phyloP scores from a whole-genome alignment of 2,888 invertebrate species.

The Cheilosia soror region DNA sequence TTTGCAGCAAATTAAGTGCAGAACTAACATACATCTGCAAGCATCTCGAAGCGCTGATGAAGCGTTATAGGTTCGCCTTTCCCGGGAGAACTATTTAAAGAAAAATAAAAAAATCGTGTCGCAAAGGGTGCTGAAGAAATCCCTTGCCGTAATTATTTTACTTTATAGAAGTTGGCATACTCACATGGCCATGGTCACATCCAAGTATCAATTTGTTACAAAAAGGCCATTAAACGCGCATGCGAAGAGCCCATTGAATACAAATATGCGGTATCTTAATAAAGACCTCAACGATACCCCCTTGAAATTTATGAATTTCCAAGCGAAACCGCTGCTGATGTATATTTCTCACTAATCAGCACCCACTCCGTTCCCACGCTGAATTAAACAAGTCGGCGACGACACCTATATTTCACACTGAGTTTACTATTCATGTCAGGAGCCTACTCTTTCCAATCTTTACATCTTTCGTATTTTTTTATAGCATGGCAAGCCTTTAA shows the following conservation, averaged over 20 bases:
- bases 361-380: constrained; percentile 42
- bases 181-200: too few species aligned
- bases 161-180: too few species aligned
- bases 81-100: too few species aligned
- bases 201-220: neutral
- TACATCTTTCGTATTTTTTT: constrained; percentile 17
- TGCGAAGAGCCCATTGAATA: constrained; percentile 26
- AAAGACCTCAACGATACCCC: constrained; percentile 6
- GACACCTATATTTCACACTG: constrained; percentile 50
- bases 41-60: too few species aligned
- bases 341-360: constrained; percentile 45
- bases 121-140: too few species aligned
- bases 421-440: constrained; percentile 55
- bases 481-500: constrained; percentile 21
- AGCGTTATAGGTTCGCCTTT: too few species aligned
- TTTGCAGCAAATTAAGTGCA: too few species aligned
- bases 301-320: constrained; percentile 36
- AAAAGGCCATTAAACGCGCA: constrained; percentile 2
- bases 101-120: too few species aligned
- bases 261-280: neutral
- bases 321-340: neutral
- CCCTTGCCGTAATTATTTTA: too few species aligned
- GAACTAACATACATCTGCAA: too few species aligned
- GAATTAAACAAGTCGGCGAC: constrained; percentile 16
- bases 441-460: constrained; percentile 27